A percentile compares a stretch with the other conserved stretches of the same genome.
These are phyloP conservation scores for Alligator mississippiensis DNA, from an alignment of 2,113 vertebrate species.

Conservation along the genomic window DNA sequence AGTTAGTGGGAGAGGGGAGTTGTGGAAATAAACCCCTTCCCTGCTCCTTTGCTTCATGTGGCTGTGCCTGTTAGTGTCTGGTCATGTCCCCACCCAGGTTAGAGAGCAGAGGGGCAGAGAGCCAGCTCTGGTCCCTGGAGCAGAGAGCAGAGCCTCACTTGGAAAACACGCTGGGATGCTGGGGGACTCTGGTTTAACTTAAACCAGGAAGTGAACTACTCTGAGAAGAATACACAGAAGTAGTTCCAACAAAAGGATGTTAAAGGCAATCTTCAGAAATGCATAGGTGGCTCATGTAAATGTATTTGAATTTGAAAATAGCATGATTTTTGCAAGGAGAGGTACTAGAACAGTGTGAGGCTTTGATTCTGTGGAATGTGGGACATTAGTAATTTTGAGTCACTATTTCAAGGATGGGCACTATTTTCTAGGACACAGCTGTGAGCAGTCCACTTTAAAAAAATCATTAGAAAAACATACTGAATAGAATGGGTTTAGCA, in stretches of 20 bases:
- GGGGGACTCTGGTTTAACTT: too few relatives aligned
- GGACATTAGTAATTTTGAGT: not conserved
- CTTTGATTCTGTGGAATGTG: not conserved
- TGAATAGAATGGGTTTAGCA: not conserved
- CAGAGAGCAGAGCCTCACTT: too few relatives aligned
- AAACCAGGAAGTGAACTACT: not conserved
- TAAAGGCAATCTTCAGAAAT: not conserved
- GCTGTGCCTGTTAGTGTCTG: too few relatives aligned
- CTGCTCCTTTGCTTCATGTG: too few relatives aligned
- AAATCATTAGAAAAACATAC: not conserved
- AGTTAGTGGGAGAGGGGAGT: too few relatives aligned
- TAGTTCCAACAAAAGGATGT: not conserved
- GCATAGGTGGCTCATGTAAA: fast-evolving
- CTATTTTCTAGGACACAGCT: not conserved
- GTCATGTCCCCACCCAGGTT: too few relatives aligned
- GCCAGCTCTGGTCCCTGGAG: too few relatives aligned
- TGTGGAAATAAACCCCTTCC: too few relatives aligned
- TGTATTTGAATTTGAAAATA: fast-evolving
- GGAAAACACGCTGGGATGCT: too few relatives aligned
- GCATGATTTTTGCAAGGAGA: not conserved
- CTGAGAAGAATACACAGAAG: not conserved
- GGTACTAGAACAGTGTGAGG: not conserved
- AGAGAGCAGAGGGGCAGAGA: too few relatives aligned
- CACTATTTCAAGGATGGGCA: not conserved
- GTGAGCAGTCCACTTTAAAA: not conserved